Percentiles rank a stretch among this genome's conserved stretches.
Evolutionary conservation across 2,113 vertebrate species (phyloP).

Genomic region (Pelusios castaneus): DNA sequence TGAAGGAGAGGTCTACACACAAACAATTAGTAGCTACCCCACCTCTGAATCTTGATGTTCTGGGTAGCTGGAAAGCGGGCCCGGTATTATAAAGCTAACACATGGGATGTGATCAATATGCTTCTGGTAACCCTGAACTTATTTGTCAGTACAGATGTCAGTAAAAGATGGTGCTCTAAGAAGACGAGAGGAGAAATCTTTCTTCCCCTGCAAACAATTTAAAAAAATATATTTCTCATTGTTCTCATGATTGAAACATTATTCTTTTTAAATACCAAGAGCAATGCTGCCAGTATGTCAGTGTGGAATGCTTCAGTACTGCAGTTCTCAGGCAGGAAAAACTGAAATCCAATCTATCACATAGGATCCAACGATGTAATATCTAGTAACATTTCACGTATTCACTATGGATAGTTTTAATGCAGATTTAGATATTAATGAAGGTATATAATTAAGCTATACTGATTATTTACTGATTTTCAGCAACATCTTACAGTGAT

Average conservation of each 20-base stretch:
- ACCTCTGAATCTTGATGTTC: neutral
- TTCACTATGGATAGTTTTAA: neutral
- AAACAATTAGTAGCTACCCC: neutral
- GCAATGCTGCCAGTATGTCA: constrained; percentile 23
- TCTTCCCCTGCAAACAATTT: neutral
- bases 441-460: neutral
- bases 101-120: neutral
- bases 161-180: neutral
- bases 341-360: constrained; percentile 11
- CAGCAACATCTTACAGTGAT: neutral
- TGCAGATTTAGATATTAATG: neutral
- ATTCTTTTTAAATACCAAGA: constrained; percentile 40
- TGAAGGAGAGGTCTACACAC: neutral
- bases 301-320: constrained; percentile 37
- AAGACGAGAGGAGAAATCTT: neutral
- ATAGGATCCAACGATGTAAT: constrained; percentile 21
- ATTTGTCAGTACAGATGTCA: neutral
- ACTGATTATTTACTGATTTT: neutral
- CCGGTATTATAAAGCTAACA: neutral
- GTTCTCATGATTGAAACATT: constrained; percentile 3
- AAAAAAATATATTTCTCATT: neutral
- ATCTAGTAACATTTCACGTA: constrained; percentile 1
- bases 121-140: neutral
- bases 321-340: neutral
- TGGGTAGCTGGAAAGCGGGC: neutral